Conservation (phyloP, 2,888 invertebrate species). For the Lasiommata megera region DNA sequence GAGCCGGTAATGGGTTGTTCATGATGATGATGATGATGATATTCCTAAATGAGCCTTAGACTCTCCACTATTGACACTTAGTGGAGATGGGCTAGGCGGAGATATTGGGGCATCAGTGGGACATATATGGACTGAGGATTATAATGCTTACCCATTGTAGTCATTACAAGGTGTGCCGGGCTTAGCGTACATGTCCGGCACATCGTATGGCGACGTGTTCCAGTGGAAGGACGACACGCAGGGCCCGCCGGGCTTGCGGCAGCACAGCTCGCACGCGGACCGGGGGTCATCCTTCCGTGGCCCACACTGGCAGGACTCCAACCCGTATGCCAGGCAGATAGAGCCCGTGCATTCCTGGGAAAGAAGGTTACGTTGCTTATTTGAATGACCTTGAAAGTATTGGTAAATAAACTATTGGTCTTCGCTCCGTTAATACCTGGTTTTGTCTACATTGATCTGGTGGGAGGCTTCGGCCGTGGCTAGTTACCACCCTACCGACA, state of each 20-base stretch:
- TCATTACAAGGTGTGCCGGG: slow-evolving; percentile 97
- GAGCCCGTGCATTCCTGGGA: slow-evolving; percentile 96
- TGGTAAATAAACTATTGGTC: no score
- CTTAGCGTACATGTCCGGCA: slow-evolving; percentile 96
- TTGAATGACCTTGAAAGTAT: no score
- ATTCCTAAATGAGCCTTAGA: no score
- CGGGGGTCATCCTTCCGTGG: slow-evolving; percentile 90
- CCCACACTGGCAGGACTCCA: slow-evolving; percentile 97
- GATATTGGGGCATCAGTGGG: no score
- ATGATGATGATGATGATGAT: no score
- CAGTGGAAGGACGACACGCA: slow-evolving; percentile 95
- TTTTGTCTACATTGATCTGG: no score
- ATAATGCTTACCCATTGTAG: slow-evolving; percentile 86
- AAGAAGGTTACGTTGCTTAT: not conserved
- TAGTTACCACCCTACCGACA: no score
- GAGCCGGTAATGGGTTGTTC: no score
- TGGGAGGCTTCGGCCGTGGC: no score
- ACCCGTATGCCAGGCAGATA: slow-evolving; percentile 97
- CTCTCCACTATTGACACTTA: no score
- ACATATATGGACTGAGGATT: not conserved
- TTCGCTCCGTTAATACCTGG: no score
- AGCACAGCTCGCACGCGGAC: slow-evolving; percentile 96
- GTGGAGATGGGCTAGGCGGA: no score
- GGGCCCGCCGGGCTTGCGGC: slow-evolving; percentile 90
- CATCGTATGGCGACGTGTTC: slow-evolving; percentile 94